Evolutionary conservation across 1,140 invertebrate species (phyloP).

Genomic region (Cardiocondyla obscurior): DNA sequence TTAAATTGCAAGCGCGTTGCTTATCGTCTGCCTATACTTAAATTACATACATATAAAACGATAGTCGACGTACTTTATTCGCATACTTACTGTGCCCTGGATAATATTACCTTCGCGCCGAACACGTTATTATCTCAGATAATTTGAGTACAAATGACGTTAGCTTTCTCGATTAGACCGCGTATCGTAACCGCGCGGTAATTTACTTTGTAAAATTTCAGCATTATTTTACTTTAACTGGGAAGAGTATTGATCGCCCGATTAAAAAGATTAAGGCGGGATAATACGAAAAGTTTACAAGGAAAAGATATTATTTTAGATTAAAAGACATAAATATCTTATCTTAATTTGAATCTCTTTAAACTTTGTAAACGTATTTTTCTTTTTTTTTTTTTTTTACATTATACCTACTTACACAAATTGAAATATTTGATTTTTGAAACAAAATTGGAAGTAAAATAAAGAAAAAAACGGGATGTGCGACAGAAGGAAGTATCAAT

Average conservation of each 20-base stretch:
- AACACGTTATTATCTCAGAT: neutral
- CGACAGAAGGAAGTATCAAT: neutral
- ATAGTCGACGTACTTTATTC: neutral
- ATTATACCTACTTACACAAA: neutral
- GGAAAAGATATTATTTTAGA: neutral
- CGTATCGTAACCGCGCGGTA: neutral
- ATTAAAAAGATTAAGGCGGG: neutral
- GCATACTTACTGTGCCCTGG: neutral
- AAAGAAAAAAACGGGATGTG: neutral
- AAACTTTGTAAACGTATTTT: neutral
- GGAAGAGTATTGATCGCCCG: neutral
- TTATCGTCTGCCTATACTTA: neutral
- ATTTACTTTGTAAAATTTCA: neutral
- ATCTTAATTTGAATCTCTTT: neutral
- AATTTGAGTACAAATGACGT: neutral
- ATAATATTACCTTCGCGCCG: neutral
- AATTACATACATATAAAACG: neutral
- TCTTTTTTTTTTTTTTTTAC: neutral
- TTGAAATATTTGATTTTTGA: neutral
- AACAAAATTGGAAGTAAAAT: neutral
- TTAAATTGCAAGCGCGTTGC: neutral
- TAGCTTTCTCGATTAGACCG: neutral
- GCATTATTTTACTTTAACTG: constrained; percentile 8
- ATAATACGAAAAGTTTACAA: neutral
- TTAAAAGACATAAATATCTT: neutral